Evolutionary conservation across 2,888 invertebrate genomes (phyloP), one percentile per base, ranked within the genome.

Genomic region (Taphrorychus bicolor): DNA sequence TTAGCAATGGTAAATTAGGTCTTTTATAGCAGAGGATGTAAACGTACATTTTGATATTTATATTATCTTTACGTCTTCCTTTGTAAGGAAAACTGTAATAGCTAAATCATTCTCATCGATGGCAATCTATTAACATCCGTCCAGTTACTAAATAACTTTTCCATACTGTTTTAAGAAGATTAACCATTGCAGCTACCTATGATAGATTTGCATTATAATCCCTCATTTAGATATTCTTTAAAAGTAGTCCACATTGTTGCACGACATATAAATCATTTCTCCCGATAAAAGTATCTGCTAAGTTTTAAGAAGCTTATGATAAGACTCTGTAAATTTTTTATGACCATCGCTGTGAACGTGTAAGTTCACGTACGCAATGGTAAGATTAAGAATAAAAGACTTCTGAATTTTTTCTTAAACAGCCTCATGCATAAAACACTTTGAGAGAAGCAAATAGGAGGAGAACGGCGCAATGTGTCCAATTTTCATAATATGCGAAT

Each of bases 1-100:
- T 60, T 60, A 52, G 52, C 52, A 59, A 49, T 23, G 52, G 51
- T 52, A 60, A 41, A 60, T 60, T 60, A 42, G 22, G 5, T 51
- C 48, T 52, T 60, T 60, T 52, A 14, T 54, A 21, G 19, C 52
- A 32, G 11, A 32, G 32, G 52, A 54, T 14, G 32, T 23, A 16
- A 54, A 54, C 45, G 45, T 45, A 45, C 17, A 45, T 45, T 45
- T 32, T 45, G 45, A 14, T 45, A 45, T 45, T 45, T 45, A 45
- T 7, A 45, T 32, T 32, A 32, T 32, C 3, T 32, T 32, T 32
- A 32, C 11, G 32, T 32, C 32, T 32, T 32, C 32, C 32, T 32
- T 9, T 32, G 11, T 7, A 11, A 32, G 2, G 32, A 7, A 32
- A 32, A 32, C 11, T 11, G 9, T 32, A 32, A 3, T 32, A 32